Base-by-base conservation (phyloP, 2,888 invertebrate genomes). In the Gymnocheta viridis region DNA sequence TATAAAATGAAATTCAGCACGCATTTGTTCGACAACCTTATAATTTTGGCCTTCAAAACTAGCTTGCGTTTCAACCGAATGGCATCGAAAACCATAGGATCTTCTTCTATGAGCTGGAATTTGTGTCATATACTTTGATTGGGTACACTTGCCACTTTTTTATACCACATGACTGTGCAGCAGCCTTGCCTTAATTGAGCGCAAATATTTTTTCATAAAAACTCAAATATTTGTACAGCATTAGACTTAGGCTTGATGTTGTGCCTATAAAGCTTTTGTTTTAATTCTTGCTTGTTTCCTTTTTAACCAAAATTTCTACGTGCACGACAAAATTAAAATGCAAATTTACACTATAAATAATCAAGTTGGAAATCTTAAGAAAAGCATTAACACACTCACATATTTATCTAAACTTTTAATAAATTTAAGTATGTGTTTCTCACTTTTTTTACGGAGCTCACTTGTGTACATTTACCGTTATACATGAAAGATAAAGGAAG, bases 341-440 rank as follows among this genome's bases (percentile, higher is more conserved):
- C 60, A 85, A 85, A 85, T 85, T 82, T 82, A 82, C 76, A 76
- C 73, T 62, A 82, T 85, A 85, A 85, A 85, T 70, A 74, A 79
- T 27, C 66, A 72, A 64, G 67, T 49, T n/a, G 6, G 27, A 80
- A 79, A 80, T 77, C 66, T 67, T 51, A 14, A n/a, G n/a, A 49
- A 12, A 70, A 44, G 6, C 24, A 24, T 3, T n/a, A 41, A 41
- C 14, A 41, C 14, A 6, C 3, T 9, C 9, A 35, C 24, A 54
- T 12, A 35, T 9, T 3, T 10, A 24, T 5, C 4, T 9, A 24
- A 12, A 4, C 51, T 4, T 14, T 51, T 44, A 1, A 7, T 41
- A n/a, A n/a, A n/a, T n/a, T n/a, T n/a, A n/a, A n/a, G n/a, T n/a
- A n/a, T n/a, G n/a, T n/a, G n/a, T n/a, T n/a, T n/a, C n/a, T n/a